Evolutionary conservation across 2,113 vertebrate genomes (phyloP).

Genomic region (Lampris megalopsis): DNA sequence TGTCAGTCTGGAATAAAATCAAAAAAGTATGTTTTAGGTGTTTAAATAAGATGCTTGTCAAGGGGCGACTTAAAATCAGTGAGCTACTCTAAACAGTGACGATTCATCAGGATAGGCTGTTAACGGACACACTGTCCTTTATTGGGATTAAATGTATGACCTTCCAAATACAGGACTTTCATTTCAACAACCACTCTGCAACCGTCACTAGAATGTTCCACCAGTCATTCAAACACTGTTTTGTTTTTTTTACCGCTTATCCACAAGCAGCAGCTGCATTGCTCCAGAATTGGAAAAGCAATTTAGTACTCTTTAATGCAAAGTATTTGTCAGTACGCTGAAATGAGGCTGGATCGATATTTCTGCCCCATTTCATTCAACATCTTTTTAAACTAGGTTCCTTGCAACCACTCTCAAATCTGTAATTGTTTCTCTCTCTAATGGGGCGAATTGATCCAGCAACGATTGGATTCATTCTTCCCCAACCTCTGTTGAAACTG

Average conservation of each 20-base stretch:
- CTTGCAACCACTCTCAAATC: conserved; percentile 18
- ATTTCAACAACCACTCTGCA: background rate
- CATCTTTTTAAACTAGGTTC: conserved; percentile 52
- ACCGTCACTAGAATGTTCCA: conserved; percentile 7
- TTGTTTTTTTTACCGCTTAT: conserved; percentile 40
- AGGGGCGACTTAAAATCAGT: no score
- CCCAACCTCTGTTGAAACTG: conserved; percentile 12
- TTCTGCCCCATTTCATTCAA: conserved; percentile 58
- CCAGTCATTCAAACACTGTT: background rate
- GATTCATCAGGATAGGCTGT: no score
- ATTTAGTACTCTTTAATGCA: conserved; percentile 66
- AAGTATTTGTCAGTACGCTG: conserved; percentile 62
- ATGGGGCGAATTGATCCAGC: conserved; percentile 64
- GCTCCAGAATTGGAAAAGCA: conserved; percentile 26
- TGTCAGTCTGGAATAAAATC: no score
- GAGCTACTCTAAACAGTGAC: no score
- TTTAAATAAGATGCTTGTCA: no score
- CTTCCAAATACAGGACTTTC: background rate
- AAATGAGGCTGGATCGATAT: conserved; percentile 59
- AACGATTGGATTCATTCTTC: conserved; percentile 50
- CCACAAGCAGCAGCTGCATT: conserved; percentile 29
- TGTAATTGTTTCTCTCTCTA: conserved; percentile 69
- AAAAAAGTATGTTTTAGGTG: no score
- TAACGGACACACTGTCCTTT: no score
- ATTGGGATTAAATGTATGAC: no score